Percentiles rank a stretch among this genome's conserved stretches.
These are phyloP conservation scores for Battus philenor DNA, from an alignment of 1,140 invertebrate genomes.

Conservation along the genomic window DNA sequence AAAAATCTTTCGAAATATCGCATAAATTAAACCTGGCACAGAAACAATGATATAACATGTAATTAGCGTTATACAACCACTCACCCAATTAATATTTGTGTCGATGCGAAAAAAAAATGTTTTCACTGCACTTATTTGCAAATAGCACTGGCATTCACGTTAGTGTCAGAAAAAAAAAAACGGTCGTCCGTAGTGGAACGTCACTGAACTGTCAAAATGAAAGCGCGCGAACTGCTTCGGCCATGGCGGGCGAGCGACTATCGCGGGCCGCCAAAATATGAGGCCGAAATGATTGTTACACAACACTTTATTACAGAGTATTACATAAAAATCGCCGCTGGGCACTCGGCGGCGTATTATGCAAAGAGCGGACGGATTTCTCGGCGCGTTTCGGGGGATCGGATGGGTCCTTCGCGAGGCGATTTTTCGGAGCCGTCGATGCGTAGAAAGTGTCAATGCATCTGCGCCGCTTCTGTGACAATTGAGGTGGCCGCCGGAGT, in stretches of 20 bases:
- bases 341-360: slow-evolving; percentile 51
- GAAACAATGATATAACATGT: slow-evolving; percentile 29
- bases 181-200: slow-evolving; percentile 10
- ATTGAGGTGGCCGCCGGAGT: slow-evolving; percentile 4
- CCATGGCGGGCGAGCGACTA: slow-evolving; percentile 51
- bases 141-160: slow-evolving; percentile 37
- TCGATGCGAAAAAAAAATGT: slow-evolving; percentile 22
- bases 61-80: slow-evolving; percentile 25
- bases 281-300: slow-evolving; percentile 61
- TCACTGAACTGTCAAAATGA: slow-evolving; percentile 39
- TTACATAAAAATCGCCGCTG: slow-evolving; percentile 66
- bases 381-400: slow-evolving; percentile 42
- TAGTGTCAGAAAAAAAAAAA: slow-evolving; percentile 27
- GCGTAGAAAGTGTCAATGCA: slow-evolving; percentile 7
- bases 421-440: slow-evolving; percentile 9
- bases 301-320: slow-evolving; percentile 59
- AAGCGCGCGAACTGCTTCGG: slow-evolving; percentile 42
- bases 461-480: slow-evolving; percentile 9
- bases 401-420: slow-evolving; percentile 28
- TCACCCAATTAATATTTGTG: slow-evolving; percentile 32
- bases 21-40: slow-evolving; percentile 22
- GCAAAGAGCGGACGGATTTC: slow-evolving; percentile 48
- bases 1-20: slow-evolving; percentile 29
- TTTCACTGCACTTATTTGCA: slow-evolving; percentile 24
- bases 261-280: slow-evolving; percentile 61